A percentile compares a stretch with the other conserved stretches of the same genome.
These are phyloP conservation scores for Hyperopisus bebe DNA, from an alignment of 2,113 vertebrate species.

Conservation along the genomic window DNA sequence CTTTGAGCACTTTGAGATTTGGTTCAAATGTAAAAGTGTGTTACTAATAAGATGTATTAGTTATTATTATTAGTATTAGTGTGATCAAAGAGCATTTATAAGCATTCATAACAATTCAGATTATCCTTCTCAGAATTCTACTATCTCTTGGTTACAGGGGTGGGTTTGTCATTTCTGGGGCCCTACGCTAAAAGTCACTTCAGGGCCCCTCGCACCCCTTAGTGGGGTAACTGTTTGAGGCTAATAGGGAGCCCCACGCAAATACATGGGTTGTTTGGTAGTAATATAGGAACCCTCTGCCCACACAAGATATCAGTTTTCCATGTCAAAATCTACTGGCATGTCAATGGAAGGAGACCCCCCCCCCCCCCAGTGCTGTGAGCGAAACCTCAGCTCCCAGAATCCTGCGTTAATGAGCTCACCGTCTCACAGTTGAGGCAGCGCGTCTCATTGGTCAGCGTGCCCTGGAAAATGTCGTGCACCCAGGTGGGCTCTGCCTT, in stretches of 20 bases:
- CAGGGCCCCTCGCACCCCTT: background rate
- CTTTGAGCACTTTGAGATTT: no score
- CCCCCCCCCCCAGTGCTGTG: no score
- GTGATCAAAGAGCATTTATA: background rate
- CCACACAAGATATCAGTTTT: background rate
- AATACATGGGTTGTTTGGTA: background rate
- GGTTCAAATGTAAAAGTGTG: no score
- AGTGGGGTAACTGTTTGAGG: background rate
- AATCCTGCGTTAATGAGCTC: slow-evolving; percentile 39
- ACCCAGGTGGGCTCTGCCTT: slow-evolving; percentile 93
- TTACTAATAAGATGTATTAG: no score
- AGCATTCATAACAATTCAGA: background rate
- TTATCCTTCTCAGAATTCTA: background rate
- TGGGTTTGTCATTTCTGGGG: background rate
- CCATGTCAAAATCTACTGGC: background rate
- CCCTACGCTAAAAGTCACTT: background rate
- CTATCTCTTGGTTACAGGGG: background rate
- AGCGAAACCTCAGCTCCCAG: background rate
- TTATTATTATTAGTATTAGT: no score
- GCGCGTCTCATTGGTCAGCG: slow-evolving; percentile 95
- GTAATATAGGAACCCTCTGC: background rate
- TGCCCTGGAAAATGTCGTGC: slow-evolving; percentile 97
- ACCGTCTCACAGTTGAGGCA: slow-evolving; percentile 99
- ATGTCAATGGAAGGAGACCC: background rate
- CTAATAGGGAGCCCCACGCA: background rate